Base-by-base conservation (phyloP, 2,797 vertebrate genomes). In the Cossypha polioptera region DNA sequence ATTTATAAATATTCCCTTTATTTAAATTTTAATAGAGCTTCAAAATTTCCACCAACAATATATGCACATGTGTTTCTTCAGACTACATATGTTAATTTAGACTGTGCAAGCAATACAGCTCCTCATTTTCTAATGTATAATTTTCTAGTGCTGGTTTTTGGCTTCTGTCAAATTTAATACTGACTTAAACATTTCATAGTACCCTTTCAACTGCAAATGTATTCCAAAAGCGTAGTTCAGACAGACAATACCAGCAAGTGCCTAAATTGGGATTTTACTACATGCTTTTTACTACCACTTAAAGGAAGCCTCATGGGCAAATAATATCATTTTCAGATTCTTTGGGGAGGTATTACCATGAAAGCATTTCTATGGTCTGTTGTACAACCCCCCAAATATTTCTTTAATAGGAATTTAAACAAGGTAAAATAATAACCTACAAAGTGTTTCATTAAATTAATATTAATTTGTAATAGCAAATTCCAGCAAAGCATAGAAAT, bases 271-370 rank as follows among this genome's bases (percentile, higher is more conserved):
- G 48, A 50, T 67, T 86, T 80, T 91, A 68, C 80, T 86, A 11
- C 36, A 50, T 83, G 31, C 33, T 80, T 88, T 75, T 94, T 67
- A 33, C 63, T 67, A 40, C 40, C 16, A 2, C 25, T 95, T 85
- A 80, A 95, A 74, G 73, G 79, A 96, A 95, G 19, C 42, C n/a
- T 91, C 82, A 66, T 71, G 65, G 58, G 17, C 68, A 96, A 94
- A 80, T 87, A 92, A 75, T 48, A 1, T 11, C 36, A 14, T 85
- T 95, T 95, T 95, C 78, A 90, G 72, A 62, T 61, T 43, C 77
- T 66, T 94, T 81, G 75, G 29, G 45, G 77, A 94, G 40, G 77
- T 50, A 73, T 48, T 59, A 53, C 26, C 54, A 68, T 65, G 67
- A 95, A 93, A 33, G 24, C 48, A 67, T 50, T 85, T 53, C 74